Conservation (phyloP, 1,140 invertebrate species). For the Euura saliciscinereae region DNA sequence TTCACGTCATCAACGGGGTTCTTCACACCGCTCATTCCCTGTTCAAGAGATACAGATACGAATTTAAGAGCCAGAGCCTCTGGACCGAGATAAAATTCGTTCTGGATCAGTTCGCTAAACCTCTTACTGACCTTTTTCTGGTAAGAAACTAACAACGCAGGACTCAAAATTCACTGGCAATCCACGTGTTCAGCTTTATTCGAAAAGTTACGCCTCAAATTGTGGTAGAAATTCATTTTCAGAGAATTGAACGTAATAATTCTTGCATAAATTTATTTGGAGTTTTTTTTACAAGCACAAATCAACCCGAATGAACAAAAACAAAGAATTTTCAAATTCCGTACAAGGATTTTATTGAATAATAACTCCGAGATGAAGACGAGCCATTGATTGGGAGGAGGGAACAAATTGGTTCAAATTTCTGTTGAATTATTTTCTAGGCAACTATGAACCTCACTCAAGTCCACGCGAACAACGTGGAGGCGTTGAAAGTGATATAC, state of each 20-base stretch:
- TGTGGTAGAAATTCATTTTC: conserved; percentile 17
- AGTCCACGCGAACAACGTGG: conserved; percentile 78
- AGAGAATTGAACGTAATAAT: too few relatives aligned
- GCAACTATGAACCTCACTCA: conserved; percentile 84
- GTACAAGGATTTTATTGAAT: too few relatives aligned
- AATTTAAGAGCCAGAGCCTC: conserved; percentile 92
- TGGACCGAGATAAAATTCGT: conserved; percentile 99
- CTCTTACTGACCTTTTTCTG: conserved; percentile 89
- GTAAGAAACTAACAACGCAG: conserved; percentile 67
- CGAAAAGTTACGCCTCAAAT: too few relatives aligned
- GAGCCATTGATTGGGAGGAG: too few relatives aligned
- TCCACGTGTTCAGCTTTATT: too few relatives aligned
- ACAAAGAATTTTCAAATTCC: too few relatives aligned
- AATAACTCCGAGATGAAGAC: too few relatives aligned
- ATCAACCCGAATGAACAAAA: too few relatives aligned
- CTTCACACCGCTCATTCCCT: conserved; percentile 94
- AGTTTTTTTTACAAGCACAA: too few relatives aligned
- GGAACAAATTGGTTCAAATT: too few relatives aligned
- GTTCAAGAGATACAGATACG: conserved; percentile 94
- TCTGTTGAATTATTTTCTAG: conserved; percentile 68
- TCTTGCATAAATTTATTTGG: too few relatives aligned
- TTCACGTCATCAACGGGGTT: conserved; percentile 94
- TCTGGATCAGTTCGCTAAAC: conserved; percentile 89
- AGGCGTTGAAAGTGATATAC: conserved; percentile 87
- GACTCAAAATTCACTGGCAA: too few relatives aligned